Base-by-base conservation (phyloP, 2,113 vertebrate genomes). In the Tamias sibiricus region DNA sequence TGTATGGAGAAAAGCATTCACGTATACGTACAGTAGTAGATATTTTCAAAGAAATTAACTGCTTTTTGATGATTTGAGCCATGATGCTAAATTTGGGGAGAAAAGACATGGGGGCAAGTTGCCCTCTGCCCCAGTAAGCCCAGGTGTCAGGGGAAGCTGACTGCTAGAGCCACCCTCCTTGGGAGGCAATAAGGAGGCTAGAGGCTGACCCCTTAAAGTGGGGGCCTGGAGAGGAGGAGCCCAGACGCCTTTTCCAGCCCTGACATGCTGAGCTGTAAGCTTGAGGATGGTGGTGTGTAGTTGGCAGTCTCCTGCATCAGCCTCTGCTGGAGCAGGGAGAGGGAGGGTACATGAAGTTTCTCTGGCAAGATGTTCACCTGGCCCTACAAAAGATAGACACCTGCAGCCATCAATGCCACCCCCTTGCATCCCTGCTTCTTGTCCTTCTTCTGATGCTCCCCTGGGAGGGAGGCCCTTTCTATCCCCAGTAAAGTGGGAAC, bases 21-120 rank as follows among this genome's bases (percentile, higher is more conserved):
- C 26, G 4, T 35, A 6, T 64, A 16, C 54, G 16, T 14, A 35
- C 16, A 28, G n/a, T 19, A 40, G 44, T 6, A 32, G 19, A 19
- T 32, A 37, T 69, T 95, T 79, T 83, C 68, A 52, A 87, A 80
- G 93, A 74, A 91, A 66, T 52, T 66, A 54, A 42, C 35, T 17
- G 44, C 6, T 80, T 96, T 89, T 90, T 83, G 24, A 49, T 57
- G 85, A 49, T 26, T 71, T 52, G 49, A 22, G 19, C 69, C 62
- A 19, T 32, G 35, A 59, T 37, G 54, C 28, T 52, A 59, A 40
- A 49, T 8, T 1, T 82, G 52, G 44, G 32, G 32, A 80, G 82
- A 26, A 80, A 79, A 57, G n/a, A 90, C 57, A n/a, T 4, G 6
- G 80, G 40, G 72, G 30, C 30, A 66, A 14, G 17, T 91, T 14